Evolutionary conservation across 1,140 invertebrate species (phyloP).

Genomic region (Drosophila nikananu): DNA sequence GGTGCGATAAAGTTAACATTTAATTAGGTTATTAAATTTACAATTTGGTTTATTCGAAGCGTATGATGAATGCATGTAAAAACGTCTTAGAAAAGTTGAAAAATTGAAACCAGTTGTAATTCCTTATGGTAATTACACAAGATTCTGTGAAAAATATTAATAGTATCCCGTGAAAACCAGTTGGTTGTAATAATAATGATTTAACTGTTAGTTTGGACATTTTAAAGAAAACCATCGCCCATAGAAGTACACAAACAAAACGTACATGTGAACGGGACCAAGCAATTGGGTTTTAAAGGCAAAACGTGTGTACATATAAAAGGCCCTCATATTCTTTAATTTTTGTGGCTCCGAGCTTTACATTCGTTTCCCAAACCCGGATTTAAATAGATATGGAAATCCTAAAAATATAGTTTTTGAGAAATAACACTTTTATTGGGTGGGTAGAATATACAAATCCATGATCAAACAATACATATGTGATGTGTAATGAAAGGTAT

Average conservation of each 20-base stretch:
- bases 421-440: constrained; percentile 34
- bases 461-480: constrained; percentile 9
- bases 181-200: background rate
- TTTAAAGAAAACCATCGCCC: background rate
- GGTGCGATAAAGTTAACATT: background rate
- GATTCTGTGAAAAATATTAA: background rate
- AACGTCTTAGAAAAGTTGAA: background rate
- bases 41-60: background rate
- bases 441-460: constrained; percentile 22
- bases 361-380: background rate
- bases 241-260: background rate
- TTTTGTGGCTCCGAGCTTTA: background rate
- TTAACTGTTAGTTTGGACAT: background rate
- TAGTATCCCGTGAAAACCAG: background rate
- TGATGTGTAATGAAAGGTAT: background rate
- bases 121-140: background rate
- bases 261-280: background rate
- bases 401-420: background rate
- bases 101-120: background rate
- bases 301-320: too few relatives aligned
- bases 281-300: too few relatives aligned
- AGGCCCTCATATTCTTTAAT: too few relatives aligned
- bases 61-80: background rate
- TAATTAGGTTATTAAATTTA: background rate
- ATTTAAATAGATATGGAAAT: background rate